A percentile compares a stretch with the other conserved stretches of the same genome.
Conservation (phyloP, 2,113 vertebrate species). For the Andinoacara biseriatus region DNA sequence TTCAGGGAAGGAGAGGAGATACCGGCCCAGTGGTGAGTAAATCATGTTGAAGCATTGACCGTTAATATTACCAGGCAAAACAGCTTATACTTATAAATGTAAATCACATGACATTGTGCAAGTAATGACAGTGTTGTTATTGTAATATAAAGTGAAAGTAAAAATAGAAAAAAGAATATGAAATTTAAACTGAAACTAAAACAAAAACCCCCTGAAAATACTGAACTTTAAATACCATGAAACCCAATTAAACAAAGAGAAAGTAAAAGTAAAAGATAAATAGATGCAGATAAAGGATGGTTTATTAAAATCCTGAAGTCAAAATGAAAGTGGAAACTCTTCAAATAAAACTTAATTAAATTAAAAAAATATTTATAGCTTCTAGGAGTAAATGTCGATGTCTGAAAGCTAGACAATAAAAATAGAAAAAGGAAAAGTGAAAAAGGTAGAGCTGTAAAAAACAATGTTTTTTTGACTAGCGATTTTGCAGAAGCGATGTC, state of each 20-base stretch:
- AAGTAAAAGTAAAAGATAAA: not conserved
- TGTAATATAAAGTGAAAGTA: not conserved
- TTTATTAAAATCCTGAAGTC: not conserved
- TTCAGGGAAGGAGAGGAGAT: conserved; percentile 78
- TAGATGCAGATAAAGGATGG: not conserved
- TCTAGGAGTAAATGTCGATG: too few relatives aligned
- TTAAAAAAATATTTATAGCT: too few relatives aligned
- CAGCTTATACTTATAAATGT: not conserved
- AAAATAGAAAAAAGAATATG: not conserved
- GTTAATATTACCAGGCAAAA: not conserved
- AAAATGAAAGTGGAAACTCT: not conserved
- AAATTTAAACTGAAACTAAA: not conserved
- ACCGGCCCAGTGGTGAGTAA: conserved; percentile 76
- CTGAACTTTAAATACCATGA: rapidly evolving
- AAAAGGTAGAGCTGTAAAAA: not conserved
- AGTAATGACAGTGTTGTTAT: not conserved
- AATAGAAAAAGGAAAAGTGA: not conserved
- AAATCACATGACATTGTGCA: not conserved
- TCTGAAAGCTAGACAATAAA: not conserved
- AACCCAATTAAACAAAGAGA: not conserved
- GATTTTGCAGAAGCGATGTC: rapidly evolving
- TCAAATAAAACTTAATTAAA: not conserved
- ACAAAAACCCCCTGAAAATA: too few relatives aligned
- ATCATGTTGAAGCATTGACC: not conserved
- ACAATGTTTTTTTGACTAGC: not conserved